Base-by-base conservation (phyloP, 1,140 invertebrate genomes). In the Saccostrea glomerata region DNA sequence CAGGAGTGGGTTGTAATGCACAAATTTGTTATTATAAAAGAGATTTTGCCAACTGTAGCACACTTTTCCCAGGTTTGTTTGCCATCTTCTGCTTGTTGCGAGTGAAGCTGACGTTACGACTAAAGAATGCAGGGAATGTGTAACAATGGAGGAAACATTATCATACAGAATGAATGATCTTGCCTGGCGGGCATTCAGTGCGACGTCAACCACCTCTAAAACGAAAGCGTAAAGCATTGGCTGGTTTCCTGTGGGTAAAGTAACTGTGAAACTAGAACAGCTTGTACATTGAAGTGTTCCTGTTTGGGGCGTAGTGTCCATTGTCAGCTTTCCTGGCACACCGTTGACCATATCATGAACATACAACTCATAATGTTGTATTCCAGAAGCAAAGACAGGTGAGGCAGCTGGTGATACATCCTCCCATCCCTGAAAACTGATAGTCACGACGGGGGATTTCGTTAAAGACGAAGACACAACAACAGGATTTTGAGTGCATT, bases 151-250 rank as follows among this genome's bases (percentile, higher is more conserved):
- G 9, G 91, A 90, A 0, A 77, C 55, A 87, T 90, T 89, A 77
- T 91, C 91, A 58, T 58, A 88, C 47, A 91, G 73, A 6, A 90
- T 85, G 17, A 91, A 90, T 66, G 87, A 55, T 20, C 91, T 73
- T 0, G 87, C 91, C 20, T 88, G 84, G 15, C 66, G 30, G 0
- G 83, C 58, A 63, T 91, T 91, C 15, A 86, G 86, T n/a, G 91
- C 89, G 15, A 56, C 47, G 58, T 91, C 90, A 17, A 89, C 85
- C 11, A 90, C 90, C 25, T 90, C 88, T 86, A 90, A 82, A 0
- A 90, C 56, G 3, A 90, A 15, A 15, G 84, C 87, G 87, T 90
- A 91, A 40, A 91, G 47, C 7, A 58, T 82, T 15, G 89, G 73
- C 23, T 82, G 20, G 70, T 30, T 86, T 84, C 9, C 25, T 25